Conservation (phyloP, 2,797 vertebrate species). For the Micrastur ruficollis region DNA sequence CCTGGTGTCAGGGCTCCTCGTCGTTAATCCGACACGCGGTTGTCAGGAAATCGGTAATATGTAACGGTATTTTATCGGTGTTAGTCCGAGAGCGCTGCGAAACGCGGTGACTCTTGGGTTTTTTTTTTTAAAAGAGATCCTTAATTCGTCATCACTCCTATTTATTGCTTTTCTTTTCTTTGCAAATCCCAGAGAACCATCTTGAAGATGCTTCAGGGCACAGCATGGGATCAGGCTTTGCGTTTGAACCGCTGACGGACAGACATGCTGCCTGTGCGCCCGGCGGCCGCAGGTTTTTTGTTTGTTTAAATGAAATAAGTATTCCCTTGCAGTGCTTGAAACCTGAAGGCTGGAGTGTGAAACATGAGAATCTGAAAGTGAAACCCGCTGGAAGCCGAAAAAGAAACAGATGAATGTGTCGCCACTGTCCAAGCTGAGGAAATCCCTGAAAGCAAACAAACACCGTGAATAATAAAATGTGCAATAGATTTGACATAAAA, state of each 20-base stretch:
- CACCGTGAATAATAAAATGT: background rate
- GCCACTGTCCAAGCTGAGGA: background rate
- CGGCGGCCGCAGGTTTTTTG: background rate
- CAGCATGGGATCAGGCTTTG: background rate
- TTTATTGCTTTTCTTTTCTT: background rate
- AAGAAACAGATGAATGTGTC: background rate
- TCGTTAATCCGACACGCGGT: too few relatives aligned
- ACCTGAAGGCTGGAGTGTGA: slow-evolving; percentile 19
- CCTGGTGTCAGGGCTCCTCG: background rate
- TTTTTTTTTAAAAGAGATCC: background rate
- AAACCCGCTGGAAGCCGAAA: slow-evolving; percentile 32
- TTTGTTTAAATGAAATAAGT: slow-evolving; percentile 12
- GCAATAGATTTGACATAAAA: background rate
- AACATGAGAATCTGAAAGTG: slow-evolving; percentile 61
- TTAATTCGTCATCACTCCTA: background rate
- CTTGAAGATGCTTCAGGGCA: background rate
- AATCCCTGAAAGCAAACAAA: background rate
- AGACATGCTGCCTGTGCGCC: background rate
- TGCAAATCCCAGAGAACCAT: background rate
- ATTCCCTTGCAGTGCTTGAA: background rate
- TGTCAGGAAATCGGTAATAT: background rate
- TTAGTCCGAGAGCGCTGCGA: background rate
- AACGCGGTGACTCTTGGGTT: background rate
- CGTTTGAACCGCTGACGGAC: background rate
- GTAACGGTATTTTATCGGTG: background rate